These are phyloP conservation scores for Pristionchus maxplancki DNA, from an alignment of 2,888 invertebrate species.

Conservation along the genomic window DNA sequence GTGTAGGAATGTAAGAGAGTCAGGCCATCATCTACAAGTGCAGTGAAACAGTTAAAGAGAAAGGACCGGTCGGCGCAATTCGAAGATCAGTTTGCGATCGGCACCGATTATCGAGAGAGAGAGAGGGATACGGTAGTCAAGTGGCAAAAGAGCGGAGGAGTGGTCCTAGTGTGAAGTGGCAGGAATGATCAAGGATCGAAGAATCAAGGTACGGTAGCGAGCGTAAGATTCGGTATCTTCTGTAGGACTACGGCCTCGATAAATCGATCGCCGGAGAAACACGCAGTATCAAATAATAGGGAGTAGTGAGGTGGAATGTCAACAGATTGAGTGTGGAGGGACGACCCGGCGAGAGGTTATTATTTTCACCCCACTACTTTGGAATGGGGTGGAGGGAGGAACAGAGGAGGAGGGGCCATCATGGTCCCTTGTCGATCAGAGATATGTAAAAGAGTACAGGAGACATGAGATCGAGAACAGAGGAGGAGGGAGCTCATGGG, in stretches of 20 bases:
- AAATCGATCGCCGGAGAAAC: neutral
- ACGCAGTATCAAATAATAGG: neutral
- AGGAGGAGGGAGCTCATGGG: neutral
- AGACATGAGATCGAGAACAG: no score
- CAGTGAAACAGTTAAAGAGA: slow-evolving; percentile 17
- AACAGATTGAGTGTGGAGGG: slow-evolving; percentile 10
- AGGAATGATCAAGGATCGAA: neutral
- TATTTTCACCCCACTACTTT: slow-evolving; percentile 33
- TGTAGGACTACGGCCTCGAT: neutral
- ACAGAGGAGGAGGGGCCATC: neutral
- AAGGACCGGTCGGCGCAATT: neutral
- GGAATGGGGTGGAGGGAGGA: neutral
- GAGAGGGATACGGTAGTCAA: slow-evolving; percentile 31
- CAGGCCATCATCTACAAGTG: neutral
- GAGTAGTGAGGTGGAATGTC: neutral
- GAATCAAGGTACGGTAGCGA: neutral
- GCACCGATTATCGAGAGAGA: neutral
- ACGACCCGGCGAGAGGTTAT: neutral
- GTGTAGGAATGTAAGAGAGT: no score
- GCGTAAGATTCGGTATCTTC: neutral
- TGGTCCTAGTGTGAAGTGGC: neutral
- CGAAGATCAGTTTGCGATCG: slow-evolving; percentile 30
- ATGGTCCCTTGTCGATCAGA: neutral
- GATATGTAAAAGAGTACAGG: no score
- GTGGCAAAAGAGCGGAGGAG: neutral